Evolutionary conservation across 2,888 invertebrate genomes (phyloP), one percentile per base, ranked within the genome.

Genomic region (Cepaea hortensis): DNA sequence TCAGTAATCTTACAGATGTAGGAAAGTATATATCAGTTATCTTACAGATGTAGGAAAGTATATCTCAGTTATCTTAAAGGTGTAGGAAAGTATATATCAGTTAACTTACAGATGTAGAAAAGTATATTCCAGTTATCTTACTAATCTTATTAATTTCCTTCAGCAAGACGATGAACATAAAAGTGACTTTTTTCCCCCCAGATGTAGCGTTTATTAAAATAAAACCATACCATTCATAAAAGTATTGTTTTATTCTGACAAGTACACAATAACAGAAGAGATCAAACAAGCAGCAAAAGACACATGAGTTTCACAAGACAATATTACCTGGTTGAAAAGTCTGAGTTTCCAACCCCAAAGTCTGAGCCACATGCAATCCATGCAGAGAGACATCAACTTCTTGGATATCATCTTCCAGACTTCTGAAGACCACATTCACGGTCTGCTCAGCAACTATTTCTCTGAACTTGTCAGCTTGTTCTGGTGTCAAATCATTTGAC

Each of bases 371-470:
- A 89, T 90, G 87, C 9, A 85, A 89, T 20, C 89, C 90, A 55
- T 89, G 88, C 3, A 88, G 89, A 48, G 81, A 81, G 11, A 91
- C 85, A n/a, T 90, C 65, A 46, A 91, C 91, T 62, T 89, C 83
- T 23, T 89, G 89, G 11, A 84, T 72, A 73, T 87, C 89, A 23
- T 89, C 89, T 18, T 85, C 72, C 6, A 87, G 72, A 20, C 87
- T 86, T 20, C 90, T 77, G 46, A 91, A 89, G 50, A 81, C 89
- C 86, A 91, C 89, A 0, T 90, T 88, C 23, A 90, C 90, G 15
- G 90, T 90, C 82, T 92, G 90, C 73, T 89, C 90, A 4, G 35
- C 13, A 9, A 86, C 79, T 11, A 50, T 35, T 15, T 82, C 72
- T 48, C n/a, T 76, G 35, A 86, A 46, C 61, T 35, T 70, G 65